Percentiles rank a stretch among this genome's conserved stretches.
Evolutionary conservation across 2,113 vertebrate species (phyloP).

Genomic region (Setophaga kirtlandii): DNA sequence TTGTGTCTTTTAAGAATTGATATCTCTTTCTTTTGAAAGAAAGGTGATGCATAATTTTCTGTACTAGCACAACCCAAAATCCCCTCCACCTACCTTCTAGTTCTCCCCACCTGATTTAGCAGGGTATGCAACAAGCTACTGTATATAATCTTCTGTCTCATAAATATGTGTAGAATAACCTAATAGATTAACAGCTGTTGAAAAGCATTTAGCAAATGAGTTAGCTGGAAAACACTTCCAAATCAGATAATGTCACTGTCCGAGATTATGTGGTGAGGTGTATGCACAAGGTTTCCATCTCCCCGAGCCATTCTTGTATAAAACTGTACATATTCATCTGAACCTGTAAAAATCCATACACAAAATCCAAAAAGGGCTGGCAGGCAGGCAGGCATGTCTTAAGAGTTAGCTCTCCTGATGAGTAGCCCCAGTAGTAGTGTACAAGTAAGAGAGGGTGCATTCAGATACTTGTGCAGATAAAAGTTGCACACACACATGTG

Average conservation of each 20-base stretch:
- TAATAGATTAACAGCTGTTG: constrained; percentile 38
- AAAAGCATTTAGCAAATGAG: constrained; percentile 51
- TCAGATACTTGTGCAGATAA: background rate
- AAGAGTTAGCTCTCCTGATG: background rate
- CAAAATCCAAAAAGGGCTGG: background rate
- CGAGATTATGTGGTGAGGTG: background rate
- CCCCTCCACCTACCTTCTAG: background rate
- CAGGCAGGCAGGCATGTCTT: background rate
- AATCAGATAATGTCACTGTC: constrained; percentile 21
- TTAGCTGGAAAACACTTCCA: constrained; percentile 3
- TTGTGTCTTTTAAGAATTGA: background rate
- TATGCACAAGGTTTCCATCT: background rate
- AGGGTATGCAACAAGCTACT: background rate
- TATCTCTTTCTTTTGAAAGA: background rate
- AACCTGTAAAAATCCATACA: background rate
- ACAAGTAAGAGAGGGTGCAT: background rate
- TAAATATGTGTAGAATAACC: constrained; percentile 11
- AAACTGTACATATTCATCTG: background rate
- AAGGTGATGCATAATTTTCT: background rate
- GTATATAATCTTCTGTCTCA: background rate
- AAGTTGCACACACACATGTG: background rate
- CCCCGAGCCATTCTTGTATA: background rate
- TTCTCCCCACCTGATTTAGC: background rate
- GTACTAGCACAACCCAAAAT: background rate
- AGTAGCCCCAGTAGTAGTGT: background rate